Base-by-base conservation (phyloP, 1,140 invertebrate genomes). In the Papilio dardanus region DNA sequence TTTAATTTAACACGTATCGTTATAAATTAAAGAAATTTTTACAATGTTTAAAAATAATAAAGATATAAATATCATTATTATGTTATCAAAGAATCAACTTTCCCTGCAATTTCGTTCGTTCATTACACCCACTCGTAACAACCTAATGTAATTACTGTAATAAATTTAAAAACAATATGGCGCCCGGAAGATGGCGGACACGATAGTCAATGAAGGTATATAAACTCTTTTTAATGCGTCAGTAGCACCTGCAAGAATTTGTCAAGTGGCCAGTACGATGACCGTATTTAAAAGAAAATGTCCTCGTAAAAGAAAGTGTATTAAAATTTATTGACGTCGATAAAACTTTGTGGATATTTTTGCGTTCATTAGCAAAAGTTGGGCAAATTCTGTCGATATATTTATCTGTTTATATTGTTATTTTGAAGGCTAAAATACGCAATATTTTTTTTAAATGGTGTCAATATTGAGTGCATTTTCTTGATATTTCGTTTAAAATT, bases 121-220 rank as follows among this genome's bases (percentile, higher is more conserved):
- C 81, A 83, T 76, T 79, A 76, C 76, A 74, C 76, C 77, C 79
- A 81, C 79, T 85, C 82, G 82, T 81, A 83, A 82, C 77, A 42
- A 81, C 82, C 78, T 87, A 81, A 84, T 84, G 81, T 90, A 90
- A 90, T 90, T 86, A 82, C 81, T 74, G 84, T 83, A 86, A 90
- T 90, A 90, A 88, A 90, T 88, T 88, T 85, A 82, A 88, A 88
- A 87, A 88, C 86, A 89, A 89, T 89, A 90, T 88, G 84, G 86
- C 85, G 81, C 76, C 74, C 30, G 71, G 79, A 86, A 86, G 86
- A 90, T 88, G 85, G 84, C 81, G 62, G 79, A 30, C 76, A 50
- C 79, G 85, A 87, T 88, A 86, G 78, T 77, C 83, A 74, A 83
- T 85, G 83, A 71, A 80, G 78, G 69, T 76, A 77, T 83, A 86